Conservation (phyloP, 2,888 invertebrate species). For the Cancer borealis region DNA sequence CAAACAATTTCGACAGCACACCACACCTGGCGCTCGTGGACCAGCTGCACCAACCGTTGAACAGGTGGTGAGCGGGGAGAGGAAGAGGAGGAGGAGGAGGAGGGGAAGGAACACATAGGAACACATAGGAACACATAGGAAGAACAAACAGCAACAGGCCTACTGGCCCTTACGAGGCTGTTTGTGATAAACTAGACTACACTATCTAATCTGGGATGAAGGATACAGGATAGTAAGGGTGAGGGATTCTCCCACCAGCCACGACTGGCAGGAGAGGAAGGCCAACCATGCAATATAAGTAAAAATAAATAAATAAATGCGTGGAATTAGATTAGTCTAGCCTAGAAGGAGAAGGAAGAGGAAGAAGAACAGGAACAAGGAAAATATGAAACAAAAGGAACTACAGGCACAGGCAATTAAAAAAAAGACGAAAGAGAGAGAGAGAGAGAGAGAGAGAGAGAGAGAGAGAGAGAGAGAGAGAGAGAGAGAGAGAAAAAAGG, state of each 20-base stretch:
- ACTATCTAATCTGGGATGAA: too few species aligned
- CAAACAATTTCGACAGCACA: neutral
- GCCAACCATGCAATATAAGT: neutral
- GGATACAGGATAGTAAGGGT: neutral
- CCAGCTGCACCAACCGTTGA: neutral
- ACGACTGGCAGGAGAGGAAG: too few species aligned
- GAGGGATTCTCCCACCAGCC: too few species aligned
- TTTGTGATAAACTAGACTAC: too few species aligned
- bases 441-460: neutral
- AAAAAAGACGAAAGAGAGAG: neutral
- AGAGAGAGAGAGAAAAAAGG: neutral
- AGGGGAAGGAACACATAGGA: too few species aligned
- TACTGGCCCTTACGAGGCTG: too few species aligned
- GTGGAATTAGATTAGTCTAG: too few species aligned
- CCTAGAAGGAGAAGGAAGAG: too few species aligned
- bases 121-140: too few species aligned
- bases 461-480: conserved; percentile 11
- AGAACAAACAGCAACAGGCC: too few species aligned
- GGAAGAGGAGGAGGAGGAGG: neutral
- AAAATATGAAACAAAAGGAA: neutral
- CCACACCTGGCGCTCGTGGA: neutral
- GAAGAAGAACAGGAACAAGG: neutral
- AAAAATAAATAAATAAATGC: neutral
- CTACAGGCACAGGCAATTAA: neutral
- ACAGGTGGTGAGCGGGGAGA: conserved; percentile 27